Percentiles rank a stretch among this genome's conserved stretches.
Evolutionary conservation across 2,888 invertebrate species (phyloP).

Genomic region (Eupithecia tripunctaria): DNA sequence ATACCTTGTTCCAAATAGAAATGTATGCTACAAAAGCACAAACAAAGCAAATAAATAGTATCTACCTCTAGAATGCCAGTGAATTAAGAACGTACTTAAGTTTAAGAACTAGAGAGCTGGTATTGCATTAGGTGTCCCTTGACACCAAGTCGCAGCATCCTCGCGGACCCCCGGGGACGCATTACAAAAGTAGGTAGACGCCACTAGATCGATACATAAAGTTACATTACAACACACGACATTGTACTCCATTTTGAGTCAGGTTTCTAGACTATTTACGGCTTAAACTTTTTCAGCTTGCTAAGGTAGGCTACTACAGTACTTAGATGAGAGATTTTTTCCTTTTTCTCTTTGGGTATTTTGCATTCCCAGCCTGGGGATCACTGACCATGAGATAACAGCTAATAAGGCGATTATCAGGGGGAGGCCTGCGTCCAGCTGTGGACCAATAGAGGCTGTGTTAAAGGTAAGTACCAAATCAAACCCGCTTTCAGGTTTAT

Average conservation of each 20-base stretch:
- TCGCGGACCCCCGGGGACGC: slow-evolving; percentile 74
- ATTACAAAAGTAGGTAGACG: slow-evolving; percentile 74
- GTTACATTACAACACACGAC: slow-evolving; percentile 59
- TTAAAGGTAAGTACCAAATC: background rate
- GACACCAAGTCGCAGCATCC: slow-evolving; percentile 76
- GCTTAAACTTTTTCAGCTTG: background rate
- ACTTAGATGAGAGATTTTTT: background rate
- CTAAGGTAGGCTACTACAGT: background rate
- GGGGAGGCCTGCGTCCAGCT: no score
- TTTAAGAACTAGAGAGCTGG: slow-evolving; percentile 62
- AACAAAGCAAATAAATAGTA: slow-evolving; percentile 43
- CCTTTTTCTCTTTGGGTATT: no score
- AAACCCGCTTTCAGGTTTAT: background rate
- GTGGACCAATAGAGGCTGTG: no score
- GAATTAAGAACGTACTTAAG: slow-evolving; percentile 47
- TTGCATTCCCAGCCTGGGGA: no score
- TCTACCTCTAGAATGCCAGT: slow-evolving; percentile 56
- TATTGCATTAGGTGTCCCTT: slow-evolving; percentile 79
- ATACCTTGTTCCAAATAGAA: background rate
- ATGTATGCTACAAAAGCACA: slow-evolving; percentile 15
- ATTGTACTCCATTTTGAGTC: background rate
- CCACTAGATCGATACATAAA: slow-evolving; percentile 77
- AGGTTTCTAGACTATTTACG: background rate
- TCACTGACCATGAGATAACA: no score
- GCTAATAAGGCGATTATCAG: no score